A percentile compares a stretch with the other conserved stretches of the same genome.
These are phyloP conservation scores for Stichodactyla helianthus DNA, from an alignment of 64 coral and sea anemone species.

Conservation along the genomic window DNA sequence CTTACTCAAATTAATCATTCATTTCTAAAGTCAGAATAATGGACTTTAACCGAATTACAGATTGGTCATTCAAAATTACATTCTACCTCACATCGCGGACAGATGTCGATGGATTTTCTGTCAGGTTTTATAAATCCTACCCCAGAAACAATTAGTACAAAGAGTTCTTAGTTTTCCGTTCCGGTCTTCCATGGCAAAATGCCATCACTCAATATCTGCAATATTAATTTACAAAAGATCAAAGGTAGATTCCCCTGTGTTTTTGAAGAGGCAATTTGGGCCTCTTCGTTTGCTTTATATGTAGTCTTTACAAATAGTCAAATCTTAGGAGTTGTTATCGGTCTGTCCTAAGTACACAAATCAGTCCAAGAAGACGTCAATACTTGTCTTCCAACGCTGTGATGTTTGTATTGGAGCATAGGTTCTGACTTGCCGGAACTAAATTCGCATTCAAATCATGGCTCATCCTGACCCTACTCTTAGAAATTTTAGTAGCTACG, in stretches of 20 bases:
- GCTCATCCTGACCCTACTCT: background rate
- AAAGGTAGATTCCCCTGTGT: background rate
- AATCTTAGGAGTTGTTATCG: background rate
- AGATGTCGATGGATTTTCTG: background rate
- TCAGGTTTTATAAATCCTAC: background rate
- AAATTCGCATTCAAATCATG: background rate
- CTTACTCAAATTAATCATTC: background rate
- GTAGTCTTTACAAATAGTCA: constrained; percentile 13
- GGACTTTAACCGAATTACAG: background rate
- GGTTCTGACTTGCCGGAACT: background rate
- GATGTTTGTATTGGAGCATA: background rate
- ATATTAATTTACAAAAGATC: background rate
- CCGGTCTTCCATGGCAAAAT: constrained; percentile 5
- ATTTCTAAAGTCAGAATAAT: background rate
- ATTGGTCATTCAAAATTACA: background rate
- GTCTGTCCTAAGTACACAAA: constrained; percentile 13
- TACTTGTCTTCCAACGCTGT: background rate
- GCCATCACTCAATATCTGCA: background rate
- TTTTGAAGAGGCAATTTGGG: background rate
- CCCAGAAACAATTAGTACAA: background rate
- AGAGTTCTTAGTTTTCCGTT: background rate
- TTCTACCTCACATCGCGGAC: background rate
- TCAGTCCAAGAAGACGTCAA: background rate
- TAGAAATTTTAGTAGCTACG: background rate
- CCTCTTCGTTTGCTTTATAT: constrained; percentile 1